Evolutionary conservation across 1,140 invertebrate genomes (phyloP), one percentile per base, ranked within the genome.

Genomic region (Papilio polyxenes): DNA sequence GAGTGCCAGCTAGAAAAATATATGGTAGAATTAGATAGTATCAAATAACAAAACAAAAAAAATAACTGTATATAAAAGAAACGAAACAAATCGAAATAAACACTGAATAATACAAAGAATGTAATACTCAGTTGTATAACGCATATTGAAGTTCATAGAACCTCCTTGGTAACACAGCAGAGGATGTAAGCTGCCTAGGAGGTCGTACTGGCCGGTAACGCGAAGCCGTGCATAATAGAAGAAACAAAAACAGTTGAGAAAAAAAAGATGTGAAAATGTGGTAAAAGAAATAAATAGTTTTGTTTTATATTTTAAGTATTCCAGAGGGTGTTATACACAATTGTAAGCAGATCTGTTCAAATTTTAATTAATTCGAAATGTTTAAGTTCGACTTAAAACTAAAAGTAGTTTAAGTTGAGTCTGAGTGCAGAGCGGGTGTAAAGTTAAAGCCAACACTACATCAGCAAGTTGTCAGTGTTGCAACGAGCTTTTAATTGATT

Each of bases 301-400:
- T 31, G 23, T 31, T 31, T 31, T 31, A 31, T 31, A 31, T 31
- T 31, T 31, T 31, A 31, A 31, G 23, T 31, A 31, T 31, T 31
- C 23, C 23, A 31, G 31, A 72, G 65, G 37, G 37, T 72, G 31
- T 72, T 40, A 37, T 37, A 2, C 31, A 5, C 31, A 69, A 37
- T 40, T 37, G 23, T 37, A 40, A 72, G 0, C 31, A 37, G 31
- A 72, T 15, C 20, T 31, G n/a, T 62, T 65, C 62, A 72, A 72
- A 72, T 72, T 72, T 72, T 72, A 72, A 72, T 72, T 72, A 72
- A 72, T 37, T 0, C 65, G 11, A 37, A 72, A 72, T 72, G 65
- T 72, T 69, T 72, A 15, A 72, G 65, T 37, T 72, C 6, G 13
- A 37, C 65, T 72, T 72, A 7, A 65, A 37, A 72, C 65, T 40